Percentiles rank a stretch among this genome's conserved stretches.
Evolutionary conservation across 2,797 vertebrate species (phyloP).

Genomic region (Melanotaenia maccullochi): DNA sequence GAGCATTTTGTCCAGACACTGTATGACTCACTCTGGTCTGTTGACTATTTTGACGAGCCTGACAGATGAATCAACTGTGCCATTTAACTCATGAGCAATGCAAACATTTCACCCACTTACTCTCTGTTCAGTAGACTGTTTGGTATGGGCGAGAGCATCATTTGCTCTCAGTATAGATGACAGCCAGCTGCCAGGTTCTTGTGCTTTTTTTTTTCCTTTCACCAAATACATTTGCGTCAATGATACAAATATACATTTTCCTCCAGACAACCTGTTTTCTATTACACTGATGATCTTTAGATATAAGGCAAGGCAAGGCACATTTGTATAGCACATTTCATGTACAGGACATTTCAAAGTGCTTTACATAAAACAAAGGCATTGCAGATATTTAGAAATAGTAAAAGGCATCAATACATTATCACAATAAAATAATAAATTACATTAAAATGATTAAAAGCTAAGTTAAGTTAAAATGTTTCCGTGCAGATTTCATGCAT

Average conservation of each 20-base stretch:
- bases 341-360: too few species aligned
- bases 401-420: too few species aligned
- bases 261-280: constrained; percentile 3
- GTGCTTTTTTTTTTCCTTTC: constrained; percentile 6
- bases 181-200: constrained; percentile 18
- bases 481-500: too few species aligned
- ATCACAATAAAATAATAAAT: too few species aligned
- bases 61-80: constrained; percentile 68
- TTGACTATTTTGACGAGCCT: constrained; percentile 59
- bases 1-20: constrained; percentile 46
- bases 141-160: constrained; percentile 15
- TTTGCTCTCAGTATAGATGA: constrained; percentile 36
- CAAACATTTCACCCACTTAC: constrained; percentile 60
- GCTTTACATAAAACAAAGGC: too few species aligned
- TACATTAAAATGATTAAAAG: too few species aligned
- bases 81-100: constrained; percentile 63
- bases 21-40: constrained; percentile 60
- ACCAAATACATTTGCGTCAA: constrained; percentile 13
- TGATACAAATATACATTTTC: constrained; percentile 6
- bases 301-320: neutral
- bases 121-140: constrained; percentile 45
- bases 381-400: too few species aligned
- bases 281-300: constrained; percentile 4
- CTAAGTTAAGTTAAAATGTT: too few species aligned
- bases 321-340: too few species aligned